Evolutionary conservation across 2,113 vertebrate genomes (phyloP).

Genomic region (Merops nubicus): DNA sequence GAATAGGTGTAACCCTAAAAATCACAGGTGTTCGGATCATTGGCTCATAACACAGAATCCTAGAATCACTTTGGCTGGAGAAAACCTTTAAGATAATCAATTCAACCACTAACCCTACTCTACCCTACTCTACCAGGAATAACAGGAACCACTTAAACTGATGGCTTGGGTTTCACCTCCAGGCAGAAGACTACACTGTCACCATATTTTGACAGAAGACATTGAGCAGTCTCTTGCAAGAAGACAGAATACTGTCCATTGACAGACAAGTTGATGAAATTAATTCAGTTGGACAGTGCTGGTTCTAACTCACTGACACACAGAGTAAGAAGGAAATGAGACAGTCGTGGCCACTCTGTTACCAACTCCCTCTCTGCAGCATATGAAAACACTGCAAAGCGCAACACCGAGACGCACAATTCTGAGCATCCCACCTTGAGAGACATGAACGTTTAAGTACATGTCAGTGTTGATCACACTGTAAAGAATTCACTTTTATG

Average conservation of each 20-base stretch:
- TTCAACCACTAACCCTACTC: too few species aligned
- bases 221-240: background rate
- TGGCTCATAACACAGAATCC: too few species aligned
- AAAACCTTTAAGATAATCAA: too few species aligned
- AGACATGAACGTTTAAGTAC: background rate
- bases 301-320: background rate
- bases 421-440: background rate
- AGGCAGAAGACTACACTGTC: background rate
- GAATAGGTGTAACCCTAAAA: background rate
- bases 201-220: background rate
- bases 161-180: background rate
- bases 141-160: background rate
- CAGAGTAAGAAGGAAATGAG: background rate
- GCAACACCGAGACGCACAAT: background rate
- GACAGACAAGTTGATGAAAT: background rate
- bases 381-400: background rate
- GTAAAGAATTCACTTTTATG: background rate
- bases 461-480: too few species aligned
- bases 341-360: background rate
- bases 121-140: too few species aligned
- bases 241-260: background rate
- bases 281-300: background rate
- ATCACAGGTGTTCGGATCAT: background rate
- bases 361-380: background rate
- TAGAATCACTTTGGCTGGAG: too few species aligned